phyloP scores from a whole-genome alignment of 2,888 invertebrate genomes.

The Cryptocephalus primarius region DNA sequence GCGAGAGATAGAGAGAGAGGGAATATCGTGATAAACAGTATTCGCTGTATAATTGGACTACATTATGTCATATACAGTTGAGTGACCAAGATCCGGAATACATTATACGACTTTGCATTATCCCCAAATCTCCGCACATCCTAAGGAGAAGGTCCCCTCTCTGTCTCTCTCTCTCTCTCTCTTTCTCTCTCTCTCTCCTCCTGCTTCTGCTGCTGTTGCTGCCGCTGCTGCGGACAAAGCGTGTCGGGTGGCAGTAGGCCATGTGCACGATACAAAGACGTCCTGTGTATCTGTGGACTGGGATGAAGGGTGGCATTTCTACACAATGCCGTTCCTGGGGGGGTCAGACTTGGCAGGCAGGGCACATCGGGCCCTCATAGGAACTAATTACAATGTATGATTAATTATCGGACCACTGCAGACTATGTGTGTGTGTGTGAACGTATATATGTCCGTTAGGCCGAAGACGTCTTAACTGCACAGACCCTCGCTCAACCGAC shows the following conservation, averaged over 20 bases:
- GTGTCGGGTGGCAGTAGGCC: conserved; percentile 10
- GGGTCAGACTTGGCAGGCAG: conserved; percentile 12
- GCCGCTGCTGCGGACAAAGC: conserved; percentile 10
- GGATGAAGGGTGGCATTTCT: background rate
- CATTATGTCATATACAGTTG: conserved; percentile 26
- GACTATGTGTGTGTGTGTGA: conserved; percentile 31
- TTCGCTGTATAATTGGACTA: conserved; percentile 25
- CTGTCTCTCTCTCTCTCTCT: background rate
- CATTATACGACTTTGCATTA: conserved; percentile 24
- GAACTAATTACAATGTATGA: conserved; percentile 42
- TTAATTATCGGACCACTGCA: conserved; percentile 38
- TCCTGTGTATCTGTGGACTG: conserved; percentile 11
- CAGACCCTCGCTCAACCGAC: conserved; percentile 31
- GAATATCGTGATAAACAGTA: conserved; percentile 20
- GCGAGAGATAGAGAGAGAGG: background rate
- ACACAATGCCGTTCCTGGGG: conserved; percentile 15
- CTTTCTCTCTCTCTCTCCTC: no score
- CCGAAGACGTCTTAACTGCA: conserved; percentile 35
- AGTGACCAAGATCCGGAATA: conserved; percentile 27
- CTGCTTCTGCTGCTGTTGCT: conserved; percentile 1
- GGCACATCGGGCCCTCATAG: conserved; percentile 22
- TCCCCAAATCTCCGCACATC: conserved; percentile 16
- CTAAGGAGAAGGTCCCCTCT: conserved; percentile 8
- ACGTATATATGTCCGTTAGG: conserved; percentile 24
- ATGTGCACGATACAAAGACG: conserved; percentile 15